Evolutionary conservation across 2,888 invertebrate genomes (phyloP).

Genomic region (Muscina levida): DNA sequence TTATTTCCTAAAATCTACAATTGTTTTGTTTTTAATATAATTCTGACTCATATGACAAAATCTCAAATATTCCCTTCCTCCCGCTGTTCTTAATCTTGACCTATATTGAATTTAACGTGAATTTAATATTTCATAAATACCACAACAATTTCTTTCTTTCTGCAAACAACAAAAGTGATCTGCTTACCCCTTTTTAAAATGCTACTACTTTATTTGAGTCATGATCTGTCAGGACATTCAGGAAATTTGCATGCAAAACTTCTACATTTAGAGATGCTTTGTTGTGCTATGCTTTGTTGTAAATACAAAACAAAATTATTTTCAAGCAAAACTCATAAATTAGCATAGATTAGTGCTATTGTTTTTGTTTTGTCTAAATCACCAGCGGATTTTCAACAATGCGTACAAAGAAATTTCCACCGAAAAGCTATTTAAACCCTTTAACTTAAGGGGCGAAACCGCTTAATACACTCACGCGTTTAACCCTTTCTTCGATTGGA

Average conservation of each 20-base stretch:
- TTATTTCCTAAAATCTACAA: too few species aligned
- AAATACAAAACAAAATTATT: slow-evolving; percentile 60
- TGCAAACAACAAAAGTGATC: neutral
- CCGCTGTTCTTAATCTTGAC: too few species aligned
- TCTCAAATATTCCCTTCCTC: too few species aligned
- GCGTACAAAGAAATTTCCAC: slow-evolving; percentile 40
- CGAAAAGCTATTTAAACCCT: slow-evolving; percentile 47
- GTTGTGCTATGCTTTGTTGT: slow-evolving; percentile 41
- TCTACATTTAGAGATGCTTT: slow-evolving; percentile 42
- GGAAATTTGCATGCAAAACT: slow-evolving; percentile 20
- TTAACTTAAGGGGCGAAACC: slow-evolving; percentile 28
- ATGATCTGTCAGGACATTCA: slow-evolving; percentile 22
- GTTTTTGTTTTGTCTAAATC: slow-evolving; percentile 53
- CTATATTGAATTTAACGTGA: too few species aligned
- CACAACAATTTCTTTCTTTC: neutral
- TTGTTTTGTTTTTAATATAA: too few species aligned
- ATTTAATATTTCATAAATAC: too few species aligned
- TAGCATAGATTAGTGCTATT: slow-evolving; percentile 45
- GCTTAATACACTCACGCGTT: slow-evolving; percentile 25
- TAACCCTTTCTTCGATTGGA: slow-evolving; percentile 59
- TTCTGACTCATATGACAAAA: too few species aligned
- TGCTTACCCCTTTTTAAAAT: slow-evolving; percentile 44
- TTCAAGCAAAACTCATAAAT: slow-evolving; percentile 60
- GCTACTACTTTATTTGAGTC: slow-evolving; percentile 14
- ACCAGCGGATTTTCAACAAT: slow-evolving; percentile 41